A percentile compares a stretch with the other conserved stretches of the same genome.
Evolutionary conservation across 2,113 vertebrate genomes (phyloP).

Genomic region (Microcebus griseorufus): DNA sequence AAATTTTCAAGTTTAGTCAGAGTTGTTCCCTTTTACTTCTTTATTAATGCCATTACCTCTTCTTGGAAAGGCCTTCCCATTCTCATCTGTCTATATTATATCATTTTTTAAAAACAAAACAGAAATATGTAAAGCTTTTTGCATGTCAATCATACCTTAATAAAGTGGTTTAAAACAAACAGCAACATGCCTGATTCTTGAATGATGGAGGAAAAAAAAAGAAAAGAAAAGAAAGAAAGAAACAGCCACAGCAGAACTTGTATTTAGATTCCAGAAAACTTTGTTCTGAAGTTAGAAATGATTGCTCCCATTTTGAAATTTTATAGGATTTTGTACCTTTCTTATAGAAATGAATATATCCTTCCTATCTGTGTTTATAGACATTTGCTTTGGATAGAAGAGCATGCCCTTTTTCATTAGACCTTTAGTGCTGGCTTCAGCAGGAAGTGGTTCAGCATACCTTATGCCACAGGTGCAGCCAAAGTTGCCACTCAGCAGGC

Average conservation of each 20-base stretch:
- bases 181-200: not conserved
- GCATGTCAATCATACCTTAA: not conserved
- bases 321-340: not conserved
- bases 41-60: not conserved
- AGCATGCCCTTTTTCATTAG: not conserved
- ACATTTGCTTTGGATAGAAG: conserved; percentile 7
- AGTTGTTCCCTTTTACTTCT: not conserved
- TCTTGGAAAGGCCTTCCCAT: not conserved
- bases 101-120: not conserved
- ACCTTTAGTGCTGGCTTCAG: not conserved
- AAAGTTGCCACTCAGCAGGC: not conserved
- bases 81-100: not conserved
- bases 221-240: too few relatives aligned
- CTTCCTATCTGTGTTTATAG: not conserved
- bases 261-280: not conserved
- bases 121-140: not conserved
- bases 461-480: not conserved
- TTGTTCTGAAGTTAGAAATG: not conserved
- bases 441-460: not conserved
- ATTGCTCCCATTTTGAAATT: conserved; percentile 23
- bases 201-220: too few relatives aligned
- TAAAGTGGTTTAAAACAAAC: not conserved
- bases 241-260: not conserved
- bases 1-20: not conserved
- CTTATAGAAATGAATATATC: not conserved